A percentile compares a stretch with the other conserved stretches of the same genome.
These are phyloP conservation scores for Tipula confusa DNA, from an alignment of 2,888 invertebrate genomes.

Conservation along the genomic window DNA sequence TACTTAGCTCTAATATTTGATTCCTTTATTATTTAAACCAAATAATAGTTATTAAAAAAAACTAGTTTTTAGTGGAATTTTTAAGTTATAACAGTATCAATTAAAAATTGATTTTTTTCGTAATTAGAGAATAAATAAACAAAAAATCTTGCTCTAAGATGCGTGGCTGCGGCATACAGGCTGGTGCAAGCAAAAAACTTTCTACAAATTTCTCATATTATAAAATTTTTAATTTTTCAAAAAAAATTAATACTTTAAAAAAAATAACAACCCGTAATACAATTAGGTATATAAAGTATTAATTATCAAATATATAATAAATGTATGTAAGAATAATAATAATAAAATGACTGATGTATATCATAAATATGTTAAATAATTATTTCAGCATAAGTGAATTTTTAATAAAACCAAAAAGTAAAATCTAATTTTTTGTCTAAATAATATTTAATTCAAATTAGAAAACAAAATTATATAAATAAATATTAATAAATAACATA, in stretches of 20 bases:
- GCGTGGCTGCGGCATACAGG: constrained; percentile 53
- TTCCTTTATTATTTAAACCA: constrained; percentile 28
- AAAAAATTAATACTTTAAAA: constrained; percentile 35
- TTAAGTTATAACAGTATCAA: constrained; percentile 34
- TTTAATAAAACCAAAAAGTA: background rate
- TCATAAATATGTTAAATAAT: background rate
- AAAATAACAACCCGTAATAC: constrained; percentile 34
- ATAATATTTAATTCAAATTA: background rate
- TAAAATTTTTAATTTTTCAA: constrained; percentile 38
- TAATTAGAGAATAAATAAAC: background rate
- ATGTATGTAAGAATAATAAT: constrained; percentile 3
- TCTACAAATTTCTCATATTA: constrained; percentile 32
- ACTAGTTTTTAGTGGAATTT: constrained; percentile 36
- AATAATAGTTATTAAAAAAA: constrained; percentile 36
- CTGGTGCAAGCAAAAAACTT: constrained; percentile 51
- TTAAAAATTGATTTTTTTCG: constrained; percentile 21
- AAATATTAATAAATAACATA: background rate
- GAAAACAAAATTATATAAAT: background rate
- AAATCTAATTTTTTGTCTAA: background rate
- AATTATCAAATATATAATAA: constrained; percentile 26
- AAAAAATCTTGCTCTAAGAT: constrained; percentile 41
- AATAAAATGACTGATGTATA: constrained; percentile 3
- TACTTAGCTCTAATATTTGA: constrained; percentile 37
- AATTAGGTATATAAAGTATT: constrained; percentile 32
- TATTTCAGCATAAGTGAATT: background rate